phyloP scores from a whole-genome alignment of 2,888 invertebrate genomes.

The Melanargia galathea region DNA sequence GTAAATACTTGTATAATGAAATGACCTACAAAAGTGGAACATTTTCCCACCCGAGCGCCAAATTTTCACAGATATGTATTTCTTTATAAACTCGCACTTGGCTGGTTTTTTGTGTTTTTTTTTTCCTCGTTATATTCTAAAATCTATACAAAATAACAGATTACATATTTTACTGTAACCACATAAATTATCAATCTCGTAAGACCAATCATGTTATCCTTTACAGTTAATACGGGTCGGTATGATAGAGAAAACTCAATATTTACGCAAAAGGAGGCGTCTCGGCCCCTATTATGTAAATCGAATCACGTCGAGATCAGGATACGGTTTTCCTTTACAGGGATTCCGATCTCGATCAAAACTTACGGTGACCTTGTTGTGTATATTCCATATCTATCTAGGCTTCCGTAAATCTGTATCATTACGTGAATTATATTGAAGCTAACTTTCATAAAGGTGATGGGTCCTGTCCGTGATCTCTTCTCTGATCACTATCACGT shows the following conservation, averaged over 20 bases:
- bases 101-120: no score
- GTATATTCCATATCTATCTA: background rate
- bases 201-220: constrained; percentile 60
- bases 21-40: no score
- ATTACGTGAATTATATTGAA: background rate
- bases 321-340: constrained; percentile 60
- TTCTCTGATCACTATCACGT: no score
- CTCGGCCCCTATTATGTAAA: constrained; percentile 67
- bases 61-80: no score
- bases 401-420: background rate
- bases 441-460: background rate
- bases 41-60: no score
- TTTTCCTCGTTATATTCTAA: no score
- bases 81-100: no score
- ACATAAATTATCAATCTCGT: background rate
- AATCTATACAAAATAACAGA: no score
- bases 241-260: constrained; percentile 45
- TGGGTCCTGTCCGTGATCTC: no score
- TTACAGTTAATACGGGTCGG: constrained; percentile 60
- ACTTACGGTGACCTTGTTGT: constrained; percentile 26
- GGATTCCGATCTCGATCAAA: constrained; percentile 52
- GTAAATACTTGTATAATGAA: no score
- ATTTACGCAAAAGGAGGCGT: constrained; percentile 56
- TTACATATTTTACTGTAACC: no score
- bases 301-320: constrained; percentile 60